These are phyloP conservation scores for Calcarius lapponicus DNA, from an alignment of 2,797 vertebrate species.

Conservation along the genomic window DNA sequence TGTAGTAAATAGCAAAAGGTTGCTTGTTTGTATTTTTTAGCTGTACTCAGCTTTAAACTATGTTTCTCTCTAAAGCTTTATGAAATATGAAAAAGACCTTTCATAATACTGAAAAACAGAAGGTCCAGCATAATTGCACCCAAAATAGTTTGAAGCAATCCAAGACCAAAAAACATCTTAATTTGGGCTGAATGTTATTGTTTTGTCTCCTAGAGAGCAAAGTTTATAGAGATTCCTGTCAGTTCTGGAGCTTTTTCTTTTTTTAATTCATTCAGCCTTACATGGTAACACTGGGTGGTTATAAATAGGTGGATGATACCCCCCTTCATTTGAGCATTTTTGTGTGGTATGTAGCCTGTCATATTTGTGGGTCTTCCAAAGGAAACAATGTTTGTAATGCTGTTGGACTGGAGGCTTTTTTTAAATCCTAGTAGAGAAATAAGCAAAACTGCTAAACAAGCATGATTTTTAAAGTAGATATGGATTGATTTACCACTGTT, in stretches of 20 bases:
- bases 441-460: conserved; percentile 13
- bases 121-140: not conserved
- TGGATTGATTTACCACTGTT: not conserved
- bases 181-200: not conserved
- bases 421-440: not conserved
- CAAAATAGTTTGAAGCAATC: not conserved
- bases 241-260: conserved; percentile 8
- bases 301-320: conserved; percentile 51
- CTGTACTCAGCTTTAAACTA: not conserved
- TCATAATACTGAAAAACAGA: not conserved
- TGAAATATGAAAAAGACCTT: not conserved
- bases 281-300: conserved; percentile 22
- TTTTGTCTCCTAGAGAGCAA: conserved; percentile 34
- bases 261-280: conserved; percentile 8
- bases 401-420: conserved; percentile 22
- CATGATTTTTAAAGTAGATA: not conserved
- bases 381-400: conserved; percentile 55
- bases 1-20: not conserved
- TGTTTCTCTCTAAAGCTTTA: not conserved
- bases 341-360: conserved; percentile 29
- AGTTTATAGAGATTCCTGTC: conserved; percentile 34
- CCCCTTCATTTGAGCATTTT: conserved; percentile 24
- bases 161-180: not conserved
- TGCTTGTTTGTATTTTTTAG: not conserved
- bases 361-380: conserved; percentile 41